These are phyloP conservation scores for Litoditis marina DNA, from an alignment of 2,888 invertebrate genomes.

Conservation along the genomic window DNA sequence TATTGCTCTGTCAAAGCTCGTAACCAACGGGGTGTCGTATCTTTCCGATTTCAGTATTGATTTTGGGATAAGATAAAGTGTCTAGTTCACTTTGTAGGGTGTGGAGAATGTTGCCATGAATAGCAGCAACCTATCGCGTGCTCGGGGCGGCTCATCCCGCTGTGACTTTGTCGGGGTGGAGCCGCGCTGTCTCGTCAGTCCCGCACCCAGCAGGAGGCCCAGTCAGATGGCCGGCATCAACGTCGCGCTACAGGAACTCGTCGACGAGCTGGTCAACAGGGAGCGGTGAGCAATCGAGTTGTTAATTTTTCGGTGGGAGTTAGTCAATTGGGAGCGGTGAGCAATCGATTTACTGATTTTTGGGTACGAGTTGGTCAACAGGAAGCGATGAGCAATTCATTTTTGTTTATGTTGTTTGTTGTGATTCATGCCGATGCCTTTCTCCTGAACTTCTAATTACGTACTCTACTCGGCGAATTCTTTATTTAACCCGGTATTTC, in stretches of 20 bases:
- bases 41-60: too few relatives aligned
- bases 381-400: neutral
- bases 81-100: too few relatives aligned
- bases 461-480: too few relatives aligned
- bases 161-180: constrained; percentile 26
- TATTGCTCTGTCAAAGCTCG: too few relatives aligned
- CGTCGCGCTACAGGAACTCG: neutral
- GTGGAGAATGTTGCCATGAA: neutral
- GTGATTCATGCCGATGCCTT: too few relatives aligned
- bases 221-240: constrained; percentile 7
- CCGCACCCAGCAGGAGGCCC: constrained; percentile 3
- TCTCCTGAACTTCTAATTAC: too few relatives aligned
- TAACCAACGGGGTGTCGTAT: too few relatives aligned
- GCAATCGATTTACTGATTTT: neutral
- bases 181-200: constrained; percentile 10
- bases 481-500: too few relatives aligned
- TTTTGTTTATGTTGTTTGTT: neutral
- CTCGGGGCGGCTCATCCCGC: constrained; percentile 20
- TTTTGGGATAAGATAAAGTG: too few relatives aligned
- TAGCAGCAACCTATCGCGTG: neutral
- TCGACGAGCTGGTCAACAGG: neutral
- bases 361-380: neutral
- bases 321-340: too few relatives aligned
- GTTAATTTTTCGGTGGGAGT: neutral
- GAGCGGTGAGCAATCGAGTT: neutral